Evolutionary conservation across 1,140 invertebrate species (phyloP).

Genomic region (Streblospio benedicti): DNA sequence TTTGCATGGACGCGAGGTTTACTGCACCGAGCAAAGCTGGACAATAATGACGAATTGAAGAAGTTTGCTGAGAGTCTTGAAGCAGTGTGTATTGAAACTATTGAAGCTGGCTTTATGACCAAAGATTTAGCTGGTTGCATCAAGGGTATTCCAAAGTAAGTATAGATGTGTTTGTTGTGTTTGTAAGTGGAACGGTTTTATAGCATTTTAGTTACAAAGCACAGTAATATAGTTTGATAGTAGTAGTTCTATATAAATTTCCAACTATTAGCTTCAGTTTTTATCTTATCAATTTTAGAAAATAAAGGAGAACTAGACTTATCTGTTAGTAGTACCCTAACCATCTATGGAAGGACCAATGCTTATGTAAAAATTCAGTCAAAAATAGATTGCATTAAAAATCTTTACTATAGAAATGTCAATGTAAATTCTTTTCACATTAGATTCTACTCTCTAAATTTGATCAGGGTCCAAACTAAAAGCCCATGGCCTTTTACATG

Average conservation of each 20-base stretch:
- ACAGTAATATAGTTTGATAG: background rate
- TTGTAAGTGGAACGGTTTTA: background rate
- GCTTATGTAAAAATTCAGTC: too few relatives aligned
- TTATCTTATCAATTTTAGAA: background rate
- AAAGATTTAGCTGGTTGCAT: constrained; percentile 98
- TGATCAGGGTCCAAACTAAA: too few relatives aligned
- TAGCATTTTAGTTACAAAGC: background rate
- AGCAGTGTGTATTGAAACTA: constrained; percentile 83
- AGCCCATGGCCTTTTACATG: too few relatives aligned
- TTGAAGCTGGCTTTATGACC: constrained; percentile 92
- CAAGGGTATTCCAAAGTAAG: constrained; percentile 59
- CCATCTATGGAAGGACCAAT: too few relatives aligned
- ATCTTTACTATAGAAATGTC: too few relatives aligned
- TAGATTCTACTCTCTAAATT: too few relatives aligned
- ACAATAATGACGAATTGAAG: constrained; percentile 67
- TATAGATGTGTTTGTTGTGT: constrained; percentile 3
- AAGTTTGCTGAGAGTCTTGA: constrained; percentile 78
- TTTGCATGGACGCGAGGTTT: constrained; percentile 95
- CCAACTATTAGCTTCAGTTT: background rate
- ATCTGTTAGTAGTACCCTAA: background rate
- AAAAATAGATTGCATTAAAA: too few relatives aligned
- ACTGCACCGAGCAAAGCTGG: constrained; percentile 83
- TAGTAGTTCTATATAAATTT: background rate
- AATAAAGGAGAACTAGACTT: background rate
- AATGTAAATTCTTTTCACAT: too few relatives aligned